Percentiles rank a stretch among this genome's conserved stretches.
These are phyloP conservation scores for Epiblema foenella DNA, from an alignment of 2,888 invertebrate genomes.

Conservation along the genomic window DNA sequence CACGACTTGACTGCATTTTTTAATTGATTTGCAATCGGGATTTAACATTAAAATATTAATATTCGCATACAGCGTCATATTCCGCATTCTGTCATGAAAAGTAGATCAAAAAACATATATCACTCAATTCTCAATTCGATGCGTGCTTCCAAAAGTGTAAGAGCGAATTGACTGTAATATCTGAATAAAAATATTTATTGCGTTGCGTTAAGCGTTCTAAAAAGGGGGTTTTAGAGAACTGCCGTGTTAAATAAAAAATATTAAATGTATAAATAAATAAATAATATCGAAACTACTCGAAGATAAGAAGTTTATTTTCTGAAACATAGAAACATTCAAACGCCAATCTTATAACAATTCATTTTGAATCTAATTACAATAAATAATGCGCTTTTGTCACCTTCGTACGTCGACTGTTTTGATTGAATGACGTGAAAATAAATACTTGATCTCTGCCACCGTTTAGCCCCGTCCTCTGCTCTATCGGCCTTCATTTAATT, in stretches of 20 bases:
- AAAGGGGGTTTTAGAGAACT: neutral
- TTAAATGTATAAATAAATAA: neutral
- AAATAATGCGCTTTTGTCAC: neutral
- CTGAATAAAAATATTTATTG: too few relatives aligned
- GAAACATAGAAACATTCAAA: neutral
- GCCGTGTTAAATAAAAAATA: constrained; percentile 1
- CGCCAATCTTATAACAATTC: neutral
- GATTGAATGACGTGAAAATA: neutral
- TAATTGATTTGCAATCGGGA: too few relatives aligned
- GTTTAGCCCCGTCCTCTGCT: constrained; percentile 16
- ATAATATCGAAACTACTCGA: neutral
- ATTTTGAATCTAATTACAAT: neutral
- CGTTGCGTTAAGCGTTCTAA: too few relatives aligned
- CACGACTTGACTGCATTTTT: too few relatives aligned
- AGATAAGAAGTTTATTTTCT: neutral
- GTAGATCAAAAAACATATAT: too few relatives aligned
- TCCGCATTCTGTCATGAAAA: too few relatives aligned
- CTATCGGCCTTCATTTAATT: constrained; percentile 9
- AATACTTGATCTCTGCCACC: constrained; percentile 4
- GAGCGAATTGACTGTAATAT: too few relatives aligned
- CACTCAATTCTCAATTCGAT: too few relatives aligned
- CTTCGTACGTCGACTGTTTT: neutral
- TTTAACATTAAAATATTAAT: too few relatives aligned
- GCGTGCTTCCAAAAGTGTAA: too few relatives aligned
- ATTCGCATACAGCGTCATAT: too few relatives aligned